A percentile compares a stretch with the other conserved stretches of the same genome.
These are phyloP conservation scores for Sympetrum striolatum DNA, from an alignment of 2,888 invertebrate genomes.

Conservation along the genomic window DNA sequence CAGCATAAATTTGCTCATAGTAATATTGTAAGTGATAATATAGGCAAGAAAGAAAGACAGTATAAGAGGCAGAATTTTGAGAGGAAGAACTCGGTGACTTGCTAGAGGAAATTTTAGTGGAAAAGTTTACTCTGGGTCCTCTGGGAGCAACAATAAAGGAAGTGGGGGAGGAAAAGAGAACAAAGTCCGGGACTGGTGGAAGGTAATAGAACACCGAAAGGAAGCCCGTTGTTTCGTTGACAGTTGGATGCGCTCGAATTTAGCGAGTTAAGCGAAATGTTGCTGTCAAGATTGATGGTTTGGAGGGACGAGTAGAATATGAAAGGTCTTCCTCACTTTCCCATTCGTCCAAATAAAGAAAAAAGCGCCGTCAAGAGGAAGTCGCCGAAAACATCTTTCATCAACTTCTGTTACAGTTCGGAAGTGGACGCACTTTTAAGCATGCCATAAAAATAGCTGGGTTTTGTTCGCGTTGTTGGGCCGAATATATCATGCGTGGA, in stretches of 20 bases:
- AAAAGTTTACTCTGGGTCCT: neutral
- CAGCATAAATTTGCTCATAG: too few relatives aligned
- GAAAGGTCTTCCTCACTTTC: neutral
- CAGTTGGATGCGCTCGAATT: neutral
- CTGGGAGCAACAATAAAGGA: neutral
- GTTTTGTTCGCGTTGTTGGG: too few relatives aligned
- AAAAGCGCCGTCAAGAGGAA: too few relatives aligned
- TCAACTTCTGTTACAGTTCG: too few relatives aligned
- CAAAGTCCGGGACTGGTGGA: neutral
- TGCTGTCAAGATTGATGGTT: constrained; percentile 10
- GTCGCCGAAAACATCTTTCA: too few relatives aligned
- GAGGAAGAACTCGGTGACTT: neutral
- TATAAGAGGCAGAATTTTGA: neutral
- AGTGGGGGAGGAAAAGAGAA: neutral
- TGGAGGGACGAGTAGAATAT: constrained; percentile 12
- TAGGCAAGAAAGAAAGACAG: neutral
- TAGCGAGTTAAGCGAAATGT: neutral
- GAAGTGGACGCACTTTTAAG: too few relatives aligned
- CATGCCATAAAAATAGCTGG: too few relatives aligned
- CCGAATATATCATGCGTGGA: too few relatives aligned
- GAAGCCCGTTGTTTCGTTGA: neutral
- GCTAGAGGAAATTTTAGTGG: neutral
- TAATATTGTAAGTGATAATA: too few relatives aligned
- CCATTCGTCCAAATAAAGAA: neutral
- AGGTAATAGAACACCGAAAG: neutral